Percentiles rank a stretch among this genome's conserved stretches.
These are phyloP conservation scores for Zingel zingel DNA, from an alignment of 2,113 vertebrate genomes.

Conservation along the genomic window DNA sequence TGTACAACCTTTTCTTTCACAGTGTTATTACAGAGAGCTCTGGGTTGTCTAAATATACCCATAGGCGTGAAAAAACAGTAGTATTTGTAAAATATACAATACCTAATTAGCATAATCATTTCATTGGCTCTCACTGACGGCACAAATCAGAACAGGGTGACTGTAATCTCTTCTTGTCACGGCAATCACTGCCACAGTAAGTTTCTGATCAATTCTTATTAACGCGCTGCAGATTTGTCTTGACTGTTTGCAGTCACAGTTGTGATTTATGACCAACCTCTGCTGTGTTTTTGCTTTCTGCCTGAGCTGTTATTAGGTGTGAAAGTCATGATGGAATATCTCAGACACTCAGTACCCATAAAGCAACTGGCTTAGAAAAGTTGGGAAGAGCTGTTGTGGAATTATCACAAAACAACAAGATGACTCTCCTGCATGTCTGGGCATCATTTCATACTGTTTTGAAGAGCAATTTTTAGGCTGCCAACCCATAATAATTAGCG, in stretches of 20 bases:
- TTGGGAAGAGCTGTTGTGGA: neutral
- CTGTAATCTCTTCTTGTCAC: constrained; percentile 33
- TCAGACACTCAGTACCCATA: constrained; percentile 3
- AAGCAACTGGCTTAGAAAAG: neutral
- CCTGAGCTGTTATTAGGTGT: constrained; percentile 30
- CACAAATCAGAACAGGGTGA: constrained; percentile 18
- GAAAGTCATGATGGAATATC: constrained; percentile 34
- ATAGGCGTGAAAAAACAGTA: neutral
- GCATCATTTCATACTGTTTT: neutral
- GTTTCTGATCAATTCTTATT: constrained; percentile 48
- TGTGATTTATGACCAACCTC: constrained; percentile 36
- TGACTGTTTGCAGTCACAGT: constrained; percentile 26
- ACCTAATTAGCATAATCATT: constrained; percentile 34
- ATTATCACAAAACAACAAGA: neutral
- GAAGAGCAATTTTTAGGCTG: neutral
- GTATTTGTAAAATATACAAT: constrained; percentile 31
- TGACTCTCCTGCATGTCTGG: neutral
- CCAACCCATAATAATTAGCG: no score
- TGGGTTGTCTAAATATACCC: neutral
- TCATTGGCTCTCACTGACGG: neutral
- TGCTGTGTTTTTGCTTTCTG: constrained; percentile 12
- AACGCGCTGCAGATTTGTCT: constrained; percentile 16
- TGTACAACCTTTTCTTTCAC: neutral
- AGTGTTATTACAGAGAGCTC: neutral
- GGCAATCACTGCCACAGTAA: constrained; percentile 28